These are phyloP conservation scores for Drosophila nr. fundita DNA, from an alignment of 2,888 invertebrate species.

Conservation along the genomic window DNA sequence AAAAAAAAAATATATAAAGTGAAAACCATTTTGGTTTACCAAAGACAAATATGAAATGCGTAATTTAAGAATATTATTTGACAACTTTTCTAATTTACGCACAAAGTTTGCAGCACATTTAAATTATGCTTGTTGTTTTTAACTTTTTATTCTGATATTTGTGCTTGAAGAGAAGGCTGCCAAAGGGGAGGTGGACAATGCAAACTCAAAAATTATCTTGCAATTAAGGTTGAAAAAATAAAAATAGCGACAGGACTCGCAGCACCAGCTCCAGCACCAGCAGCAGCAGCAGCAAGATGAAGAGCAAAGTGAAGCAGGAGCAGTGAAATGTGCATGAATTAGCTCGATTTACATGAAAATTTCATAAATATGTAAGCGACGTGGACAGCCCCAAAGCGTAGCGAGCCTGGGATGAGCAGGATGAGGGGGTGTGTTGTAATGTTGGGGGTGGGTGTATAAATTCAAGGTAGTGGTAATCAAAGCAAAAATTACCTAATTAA, in stretches of 20 bases:
- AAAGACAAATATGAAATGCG: constrained; percentile 33
- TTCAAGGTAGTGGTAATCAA: constrained; percentile 76
- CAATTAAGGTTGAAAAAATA: constrained; percentile 64
- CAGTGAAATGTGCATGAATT: constrained; percentile 73
- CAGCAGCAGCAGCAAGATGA: neutral
- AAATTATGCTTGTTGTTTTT: constrained; percentile 55
- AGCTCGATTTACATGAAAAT: constrained; percentile 76
- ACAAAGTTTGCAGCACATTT: constrained; percentile 37
- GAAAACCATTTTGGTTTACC: neutral
- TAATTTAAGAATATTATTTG: constrained; percentile 47
- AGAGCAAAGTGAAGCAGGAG: constrained; percentile 20
- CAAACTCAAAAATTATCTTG: constrained; percentile 60
- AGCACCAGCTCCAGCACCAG: constrained; percentile 6
- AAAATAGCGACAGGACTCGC: constrained; percentile 11
- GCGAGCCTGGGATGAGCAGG: neutral
- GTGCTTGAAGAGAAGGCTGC: too few relatives aligned
- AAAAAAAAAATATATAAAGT: neutral
- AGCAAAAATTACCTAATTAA: constrained; percentile 82
- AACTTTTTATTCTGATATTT: constrained; percentile 1
- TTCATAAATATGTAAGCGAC: constrained; percentile 78
- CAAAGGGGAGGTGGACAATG: constrained; percentile 9
- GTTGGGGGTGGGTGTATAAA: constrained; percentile 20
- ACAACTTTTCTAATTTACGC: constrained; percentile 56
- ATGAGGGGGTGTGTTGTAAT: neutral
- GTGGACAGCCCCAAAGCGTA: constrained; percentile 31